Conservation (phyloP, 2,113 vertebrate species). For the Galemys pyrenaicus region DNA sequence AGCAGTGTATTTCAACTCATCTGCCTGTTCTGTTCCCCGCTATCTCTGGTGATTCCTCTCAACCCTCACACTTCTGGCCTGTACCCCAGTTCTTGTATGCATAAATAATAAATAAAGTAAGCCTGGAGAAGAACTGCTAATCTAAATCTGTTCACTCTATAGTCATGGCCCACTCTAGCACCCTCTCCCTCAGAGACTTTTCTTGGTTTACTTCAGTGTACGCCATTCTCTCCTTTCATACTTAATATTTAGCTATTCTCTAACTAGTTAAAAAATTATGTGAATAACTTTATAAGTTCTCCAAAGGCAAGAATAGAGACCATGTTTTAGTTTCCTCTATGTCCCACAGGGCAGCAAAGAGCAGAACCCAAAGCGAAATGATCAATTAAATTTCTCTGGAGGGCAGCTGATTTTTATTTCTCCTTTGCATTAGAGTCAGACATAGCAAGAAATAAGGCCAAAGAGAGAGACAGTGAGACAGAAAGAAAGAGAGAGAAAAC, state of each 20-base stretch:
- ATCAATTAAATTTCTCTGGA: not conserved
- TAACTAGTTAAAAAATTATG: slow-evolving; percentile 27
- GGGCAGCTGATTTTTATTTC: not conserved
- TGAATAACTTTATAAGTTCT: not conserved
- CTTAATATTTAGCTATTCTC: slow-evolving; percentile 13
- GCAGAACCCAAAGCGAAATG: not conserved
- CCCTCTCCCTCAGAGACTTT: slow-evolving; percentile 13
- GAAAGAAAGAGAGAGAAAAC: not conserved
- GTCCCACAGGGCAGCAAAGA: not conserved
- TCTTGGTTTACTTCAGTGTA: slow-evolving; percentile 30
- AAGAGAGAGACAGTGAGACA: not conserved
- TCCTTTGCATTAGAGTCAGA: not conserved
- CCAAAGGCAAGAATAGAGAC: not conserved
- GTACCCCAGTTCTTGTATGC: no score
- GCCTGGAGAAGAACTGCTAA: not conserved
- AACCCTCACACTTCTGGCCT: no score
- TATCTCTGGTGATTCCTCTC: no score
- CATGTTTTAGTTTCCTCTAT: not conserved
- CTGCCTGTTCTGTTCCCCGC: no score
- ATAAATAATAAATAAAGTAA: no score
- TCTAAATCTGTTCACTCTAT: slow-evolving; percentile 6
- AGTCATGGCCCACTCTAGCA: not conserved
- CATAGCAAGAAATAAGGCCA: not conserved
- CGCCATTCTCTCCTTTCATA: not conserved
- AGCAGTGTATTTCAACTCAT: no score